Evolutionary conservation across 2,888 invertebrate species (phyloP).

Genomic region (Agrotis exclamationis): DNA sequence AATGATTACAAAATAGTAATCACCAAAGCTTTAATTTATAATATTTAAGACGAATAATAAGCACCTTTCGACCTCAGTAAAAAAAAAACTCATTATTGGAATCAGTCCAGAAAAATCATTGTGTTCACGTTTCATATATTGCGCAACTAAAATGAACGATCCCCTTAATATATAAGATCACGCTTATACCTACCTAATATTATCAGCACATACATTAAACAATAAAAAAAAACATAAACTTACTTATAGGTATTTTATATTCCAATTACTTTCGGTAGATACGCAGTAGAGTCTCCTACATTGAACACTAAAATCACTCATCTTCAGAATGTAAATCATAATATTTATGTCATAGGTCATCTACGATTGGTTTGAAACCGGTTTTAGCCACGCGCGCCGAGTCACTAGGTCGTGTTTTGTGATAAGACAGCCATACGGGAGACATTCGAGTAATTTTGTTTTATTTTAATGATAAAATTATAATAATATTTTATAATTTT

Average conservation of each 20-base stretch:
- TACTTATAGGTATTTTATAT: background rate
- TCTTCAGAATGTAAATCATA: slow-evolving; percentile 37
- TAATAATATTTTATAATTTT: slow-evolving; percentile 22
- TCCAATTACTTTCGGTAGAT: background rate
- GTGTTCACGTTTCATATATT: background rate
- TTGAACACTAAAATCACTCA: slow-evolving; percentile 38
- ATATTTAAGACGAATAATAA: no score
- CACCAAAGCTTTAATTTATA: background rate
- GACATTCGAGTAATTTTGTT: slow-evolving; percentile 29
- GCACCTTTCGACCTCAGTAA: background rate
- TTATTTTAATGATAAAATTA: slow-evolving; percentile 18
- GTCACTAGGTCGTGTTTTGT: slow-evolving; percentile 40
- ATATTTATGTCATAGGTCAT: slow-evolving; percentile 58
- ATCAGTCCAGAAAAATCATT: background rate
- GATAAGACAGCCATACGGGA: slow-evolving; percentile 45
- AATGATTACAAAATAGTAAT: no score
- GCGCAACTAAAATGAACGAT: background rate
- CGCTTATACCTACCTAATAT: background rate
- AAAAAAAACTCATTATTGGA: background rate
- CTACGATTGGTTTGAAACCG: slow-evolving; percentile 32
- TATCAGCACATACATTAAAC: background rate
- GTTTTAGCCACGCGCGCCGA: slow-evolving; percentile 58
- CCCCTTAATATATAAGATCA: background rate
- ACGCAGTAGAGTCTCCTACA: slow-evolving; percentile 32
- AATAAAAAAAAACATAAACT: background rate